phyloP scores from a whole-genome alignment of 2,888 invertebrate species.

The Calameuta filiformis region DNA sequence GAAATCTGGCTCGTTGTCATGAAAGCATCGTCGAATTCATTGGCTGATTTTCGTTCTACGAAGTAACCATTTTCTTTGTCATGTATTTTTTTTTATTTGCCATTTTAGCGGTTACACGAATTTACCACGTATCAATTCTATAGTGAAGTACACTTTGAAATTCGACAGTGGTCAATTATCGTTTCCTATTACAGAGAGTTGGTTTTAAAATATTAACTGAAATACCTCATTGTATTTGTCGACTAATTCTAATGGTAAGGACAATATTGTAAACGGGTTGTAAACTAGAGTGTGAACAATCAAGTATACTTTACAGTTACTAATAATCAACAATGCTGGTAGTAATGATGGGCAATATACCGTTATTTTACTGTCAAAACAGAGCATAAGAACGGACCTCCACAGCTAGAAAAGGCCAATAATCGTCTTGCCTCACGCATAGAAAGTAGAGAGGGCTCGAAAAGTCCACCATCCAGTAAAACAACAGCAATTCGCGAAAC shows the following conservation, averaged over 20 bases:
- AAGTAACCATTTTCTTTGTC: not conserved
- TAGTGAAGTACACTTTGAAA: not conserved
- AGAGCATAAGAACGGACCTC: conserved; percentile 64
- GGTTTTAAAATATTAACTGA: not conserved
- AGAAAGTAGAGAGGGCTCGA: conserved; percentile 41
- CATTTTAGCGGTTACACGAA: not conserved
- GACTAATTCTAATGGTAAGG: not conserved
- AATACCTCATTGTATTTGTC: not conserved
- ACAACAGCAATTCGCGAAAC: conserved; percentile 49
- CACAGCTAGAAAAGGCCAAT: conserved; percentile 51
- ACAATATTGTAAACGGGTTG: not conserved
- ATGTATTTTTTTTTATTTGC: not conserved
- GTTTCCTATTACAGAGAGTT: not conserved
- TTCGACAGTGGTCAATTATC: not conserved
- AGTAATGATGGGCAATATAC: not conserved
- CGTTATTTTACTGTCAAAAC: not conserved
- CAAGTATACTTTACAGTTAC: not conserved
- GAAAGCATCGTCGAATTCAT: not conserved
- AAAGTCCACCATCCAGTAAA: conserved; percentile 38
- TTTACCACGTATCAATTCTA: not conserved
- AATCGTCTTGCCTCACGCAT: conserved; percentile 64
- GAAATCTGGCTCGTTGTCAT: not conserved
- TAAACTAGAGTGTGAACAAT: not conserved
- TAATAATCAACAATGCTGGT: not conserved
- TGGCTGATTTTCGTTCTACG: not conserved